A percentile compares a stretch with the other conserved stretches of the same genome.
These are phyloP conservation scores for Zapus hudsonius DNA, from an alignment of 2,113 vertebrate species.

Conservation along the genomic window DNA sequence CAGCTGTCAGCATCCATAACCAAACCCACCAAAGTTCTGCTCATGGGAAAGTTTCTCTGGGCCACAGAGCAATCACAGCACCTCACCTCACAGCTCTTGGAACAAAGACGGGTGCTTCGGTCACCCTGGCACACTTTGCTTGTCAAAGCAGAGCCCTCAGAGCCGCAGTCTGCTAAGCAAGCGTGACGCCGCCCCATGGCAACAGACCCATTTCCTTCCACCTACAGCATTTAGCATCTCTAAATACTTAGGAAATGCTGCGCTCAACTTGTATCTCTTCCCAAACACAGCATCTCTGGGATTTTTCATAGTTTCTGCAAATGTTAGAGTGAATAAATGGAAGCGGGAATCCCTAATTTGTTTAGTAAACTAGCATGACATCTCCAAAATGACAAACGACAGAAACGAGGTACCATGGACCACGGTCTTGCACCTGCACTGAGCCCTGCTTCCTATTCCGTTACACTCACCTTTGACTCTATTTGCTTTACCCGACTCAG, in stretches of 20 bases:
- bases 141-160: not conserved
- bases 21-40: not conserved
- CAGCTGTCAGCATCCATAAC: too few species aligned
- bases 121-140: fast-evolving
- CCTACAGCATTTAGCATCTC: fast-evolving
- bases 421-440: fast-evolving
- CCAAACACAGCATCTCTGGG: not conserved
- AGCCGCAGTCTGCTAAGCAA: fast-evolving
- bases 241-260: not conserved
- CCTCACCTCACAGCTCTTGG: not conserved
- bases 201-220: fast-evolving
- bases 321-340: not conserved
- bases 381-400: too few species aligned
- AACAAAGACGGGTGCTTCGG: fast-evolving
- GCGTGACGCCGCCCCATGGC: fast-evolving
- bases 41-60: not conserved
- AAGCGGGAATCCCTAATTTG: not conserved
- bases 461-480: not conserved
- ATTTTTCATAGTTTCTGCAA: not conserved
- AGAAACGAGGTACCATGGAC: not conserved
- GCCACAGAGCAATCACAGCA: not conserved
- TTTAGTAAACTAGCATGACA: not conserved
- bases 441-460: too few species aligned
- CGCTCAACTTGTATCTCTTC: not conserved
- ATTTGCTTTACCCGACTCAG: not conserved